Percentiles rank a stretch among this genome's conserved stretches.
phyloP scores from a whole-genome alignment of 2,888 invertebrate species.

The Globia sparganii region DNA sequence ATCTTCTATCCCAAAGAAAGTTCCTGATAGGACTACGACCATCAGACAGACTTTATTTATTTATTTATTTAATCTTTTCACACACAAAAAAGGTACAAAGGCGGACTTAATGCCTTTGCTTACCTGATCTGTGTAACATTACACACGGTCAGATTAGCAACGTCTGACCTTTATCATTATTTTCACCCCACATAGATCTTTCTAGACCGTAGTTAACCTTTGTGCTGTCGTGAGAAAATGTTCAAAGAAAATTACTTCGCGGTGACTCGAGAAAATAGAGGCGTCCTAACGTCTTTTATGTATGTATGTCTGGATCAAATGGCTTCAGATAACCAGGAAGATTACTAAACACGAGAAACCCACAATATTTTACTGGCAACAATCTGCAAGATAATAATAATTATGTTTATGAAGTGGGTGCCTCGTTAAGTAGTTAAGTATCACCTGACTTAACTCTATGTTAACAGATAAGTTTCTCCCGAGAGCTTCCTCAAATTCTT shows the following conservation, averaged over 20 bases:
- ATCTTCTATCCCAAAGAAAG: neutral
- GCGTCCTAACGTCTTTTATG: constrained; percentile 14
- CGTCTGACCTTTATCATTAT: neutral
- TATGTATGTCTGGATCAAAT: constrained; percentile 15
- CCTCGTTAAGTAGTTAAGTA: neutral
- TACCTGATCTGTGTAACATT: constrained; percentile 18
- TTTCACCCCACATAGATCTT: neutral
- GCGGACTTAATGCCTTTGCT: too few relatives aligned
- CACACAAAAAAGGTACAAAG: too few relatives aligned
- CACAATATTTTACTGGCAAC: neutral
- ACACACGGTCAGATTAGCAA: neutral
- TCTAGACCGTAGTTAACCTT: constrained; percentile 29
- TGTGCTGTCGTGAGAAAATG: constrained; percentile 27
- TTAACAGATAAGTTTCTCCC: neutral
- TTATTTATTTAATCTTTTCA: too few relatives aligned
- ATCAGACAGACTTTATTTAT: neutral
- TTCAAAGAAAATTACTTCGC: constrained; percentile 38
- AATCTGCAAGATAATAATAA: neutral
- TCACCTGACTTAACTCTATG: neutral
- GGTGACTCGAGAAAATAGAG: constrained; percentile 33
- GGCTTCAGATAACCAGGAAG: neutral
- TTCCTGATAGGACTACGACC: too few relatives aligned
- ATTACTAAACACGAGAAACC: neutral
- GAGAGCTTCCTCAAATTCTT: neutral
- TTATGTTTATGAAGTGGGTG: neutral